Conservation (phyloP, 2,113 vertebrate genomes). For the Colossoma macropomum region DNA sequence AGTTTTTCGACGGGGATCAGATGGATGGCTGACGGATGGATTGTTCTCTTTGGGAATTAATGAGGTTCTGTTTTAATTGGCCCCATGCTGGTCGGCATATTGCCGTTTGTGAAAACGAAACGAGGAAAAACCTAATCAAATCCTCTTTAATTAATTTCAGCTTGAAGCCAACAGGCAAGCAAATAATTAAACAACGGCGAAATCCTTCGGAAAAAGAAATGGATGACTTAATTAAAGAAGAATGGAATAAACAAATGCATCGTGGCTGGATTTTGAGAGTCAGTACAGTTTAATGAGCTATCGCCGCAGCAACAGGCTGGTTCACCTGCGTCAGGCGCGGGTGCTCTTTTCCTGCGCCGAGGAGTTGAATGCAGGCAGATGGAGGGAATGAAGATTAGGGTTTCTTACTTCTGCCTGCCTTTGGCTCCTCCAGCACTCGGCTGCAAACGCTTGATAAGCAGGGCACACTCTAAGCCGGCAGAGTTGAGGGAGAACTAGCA, state of each 20-base stretch:
- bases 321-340: conserved; percentile 55
- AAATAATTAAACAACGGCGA: conserved; percentile 50
- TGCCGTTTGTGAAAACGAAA: conserved; percentile 57
- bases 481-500: conserved; percentile 45
- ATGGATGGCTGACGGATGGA: background rate
- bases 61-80: conserved; percentile 61
- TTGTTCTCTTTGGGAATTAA: conserved; percentile 46
- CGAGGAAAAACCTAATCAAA: conserved; percentile 56
- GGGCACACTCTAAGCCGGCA: conserved; percentile 35
- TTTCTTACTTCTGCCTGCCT: conserved; percentile 59
- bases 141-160: conserved; percentile 71
- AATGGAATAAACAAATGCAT: conserved; percentile 59
- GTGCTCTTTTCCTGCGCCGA: conserved; percentile 10
- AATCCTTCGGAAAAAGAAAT: conserved; percentile 13
- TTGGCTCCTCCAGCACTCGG: conserved; percentile 64
- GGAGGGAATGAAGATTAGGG: conserved; percentile 70
- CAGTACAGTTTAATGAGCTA: conserved; percentile 58
- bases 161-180: conserved; percentile 65
- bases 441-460: conserved; percentile 76
- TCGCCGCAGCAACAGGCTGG: conserved; percentile 55
- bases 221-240: conserved; percentile 63
- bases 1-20: conserved; percentile 14
- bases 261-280: conserved; percentile 38
- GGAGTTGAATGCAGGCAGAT: conserved; percentile 59
- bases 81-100: conserved; percentile 55